A percentile compares a stretch with the other conserved stretches of the same genome.
These are phyloP conservation scores for Numenius phaeopus DNA, from an alignment of 2,797 vertebrate species.

Conservation along the genomic window DNA sequence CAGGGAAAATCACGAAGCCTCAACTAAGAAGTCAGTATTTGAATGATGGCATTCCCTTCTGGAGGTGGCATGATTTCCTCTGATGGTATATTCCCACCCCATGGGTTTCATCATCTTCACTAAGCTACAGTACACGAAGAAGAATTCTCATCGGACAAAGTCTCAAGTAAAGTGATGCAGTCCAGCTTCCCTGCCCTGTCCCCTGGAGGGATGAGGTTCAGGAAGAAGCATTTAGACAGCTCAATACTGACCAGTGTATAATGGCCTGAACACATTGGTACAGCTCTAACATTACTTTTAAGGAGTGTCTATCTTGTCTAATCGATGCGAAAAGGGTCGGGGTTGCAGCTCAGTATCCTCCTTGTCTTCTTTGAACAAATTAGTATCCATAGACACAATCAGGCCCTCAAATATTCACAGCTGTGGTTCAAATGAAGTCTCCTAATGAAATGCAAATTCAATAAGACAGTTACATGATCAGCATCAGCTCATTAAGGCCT, in stretches of 20 bases:
- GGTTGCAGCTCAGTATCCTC: constrained; percentile 40
- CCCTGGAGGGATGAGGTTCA: not conserved
- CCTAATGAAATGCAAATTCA: constrained; percentile 76
- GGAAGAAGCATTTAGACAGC: not conserved
- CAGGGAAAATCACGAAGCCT: not conserved
- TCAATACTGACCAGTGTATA: not conserved
- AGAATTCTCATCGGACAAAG: not conserved
- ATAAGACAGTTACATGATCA: constrained; percentile 75
- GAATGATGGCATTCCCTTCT: constrained; percentile 6
- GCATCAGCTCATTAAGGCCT: constrained; percentile 72
- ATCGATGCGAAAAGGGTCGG: constrained; percentile 10
- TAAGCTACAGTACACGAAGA: not conserved
- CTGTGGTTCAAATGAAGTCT: constrained; percentile 73
- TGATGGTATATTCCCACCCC: not conserved
- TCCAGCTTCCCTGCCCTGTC: not conserved
- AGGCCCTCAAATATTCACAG: constrained; percentile 69
- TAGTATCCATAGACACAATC: constrained; percentile 72
- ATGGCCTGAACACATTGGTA: fast-evolving
- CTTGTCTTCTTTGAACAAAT: constrained; percentile 67
- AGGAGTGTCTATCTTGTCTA: constrained; percentile 23
- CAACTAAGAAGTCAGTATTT: not conserved
- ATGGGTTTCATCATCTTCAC: not conserved
- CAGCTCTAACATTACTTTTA: not conserved
- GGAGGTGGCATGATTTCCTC: not conserved
- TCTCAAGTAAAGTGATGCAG: not conserved